Evolutionary conservation across 2,797 vertebrate genomes (phyloP), one percentile per base, ranked within the genome.

Genomic region (Xiphorhynchus erythropygius): DNA sequence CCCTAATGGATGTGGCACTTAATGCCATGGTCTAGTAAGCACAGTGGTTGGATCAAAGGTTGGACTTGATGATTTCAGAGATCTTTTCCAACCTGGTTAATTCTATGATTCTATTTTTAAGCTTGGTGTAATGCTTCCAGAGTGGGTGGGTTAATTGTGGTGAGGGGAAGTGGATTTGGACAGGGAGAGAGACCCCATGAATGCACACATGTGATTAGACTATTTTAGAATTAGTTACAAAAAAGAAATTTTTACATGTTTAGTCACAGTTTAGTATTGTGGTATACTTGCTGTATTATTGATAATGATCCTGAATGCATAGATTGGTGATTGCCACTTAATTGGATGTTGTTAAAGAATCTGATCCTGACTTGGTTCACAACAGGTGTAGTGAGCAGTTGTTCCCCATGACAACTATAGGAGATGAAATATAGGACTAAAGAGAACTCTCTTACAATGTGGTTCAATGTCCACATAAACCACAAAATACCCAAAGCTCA

Each of bases 131-230:
- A 49, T 53, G 5, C 19, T 53, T 8, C 6, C 18, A 22, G 46
- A n/a, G 30, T 7, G 18, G 6, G 3, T 47, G 5, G 4, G 3
- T 65, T 57, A 18, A 1, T 49, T 28, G 5, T 41, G 25, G 3
- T 68, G 21, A 10, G 17, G 17, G 41, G 14, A 41, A 8, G 11
- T 59, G 9, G 8, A 32, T 63, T 18, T 57, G 3, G 1, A 9
- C 5, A 4, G 9, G 25, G 24, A 28, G 8, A 33, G 21, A 52
- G 5, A 2, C 4, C 2, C 7, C 7, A 0, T 5, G 4, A n/a
- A 63, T 5, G 41, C 3, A 13, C 0, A 0, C 13, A 3, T 24
- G 24, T 22, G 5, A 50, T 37, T 50, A 42, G 39, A 50, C 5
- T 3, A 11, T 18, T 37, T 18, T 18, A 65, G 5, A 3, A 69